Evolutionary conservation across 2,888 invertebrate genomes (phyloP), one percentile per base, ranked within the genome.

Genomic region (Dolomedes plantarius): DNA sequence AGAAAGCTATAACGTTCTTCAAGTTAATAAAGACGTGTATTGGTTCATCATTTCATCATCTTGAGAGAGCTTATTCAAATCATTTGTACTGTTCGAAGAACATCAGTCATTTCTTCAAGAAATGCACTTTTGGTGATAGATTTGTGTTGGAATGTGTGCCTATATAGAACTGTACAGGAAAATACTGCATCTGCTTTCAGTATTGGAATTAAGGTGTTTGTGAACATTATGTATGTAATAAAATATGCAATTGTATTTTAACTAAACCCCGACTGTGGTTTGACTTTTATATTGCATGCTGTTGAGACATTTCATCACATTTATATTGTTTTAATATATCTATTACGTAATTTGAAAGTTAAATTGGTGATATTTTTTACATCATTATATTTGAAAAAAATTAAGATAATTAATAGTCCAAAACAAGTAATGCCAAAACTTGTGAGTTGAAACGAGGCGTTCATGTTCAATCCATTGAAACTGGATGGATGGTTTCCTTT

Each of bases 1-100:
- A 56, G 56, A 56, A 56, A 56, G 23, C 56, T 56, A 56, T 56
- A 56, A 56, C 56, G 56, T 56, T 56, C 1, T 23, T 46, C 2
- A 7, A 13, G 7, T 46, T 16, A 36, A 36, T 36, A 46, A 23
- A 23, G 56, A 19, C 23, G 23, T 56, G 23, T 56, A 6, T 16
- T 23, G 23, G 19, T 56, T 56, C 56, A 56, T 56, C 56, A 1
- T 56, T 56, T 56, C 56, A 56, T 56, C 56, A 56, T 56, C 23
- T 56, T 16, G 7, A 11, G 46, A 46, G 23, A 56, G 19, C 56
- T 56, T 56, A 56, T 56, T 56, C 23, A 56, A n/a, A 23, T 56
- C 56, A 56, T 56, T 56, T 56, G 5, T 56, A 23, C 56, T 56
- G 3, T 56, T n/a, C 2, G 46, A 6, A 16, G 6, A 46, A 46